Percentiles rank a stretch among this genome's conserved stretches.
Evolutionary conservation across 53 echinoderm and acorn worm genomes (phyloP).

Genomic region (Arbacia lixula): DNA sequence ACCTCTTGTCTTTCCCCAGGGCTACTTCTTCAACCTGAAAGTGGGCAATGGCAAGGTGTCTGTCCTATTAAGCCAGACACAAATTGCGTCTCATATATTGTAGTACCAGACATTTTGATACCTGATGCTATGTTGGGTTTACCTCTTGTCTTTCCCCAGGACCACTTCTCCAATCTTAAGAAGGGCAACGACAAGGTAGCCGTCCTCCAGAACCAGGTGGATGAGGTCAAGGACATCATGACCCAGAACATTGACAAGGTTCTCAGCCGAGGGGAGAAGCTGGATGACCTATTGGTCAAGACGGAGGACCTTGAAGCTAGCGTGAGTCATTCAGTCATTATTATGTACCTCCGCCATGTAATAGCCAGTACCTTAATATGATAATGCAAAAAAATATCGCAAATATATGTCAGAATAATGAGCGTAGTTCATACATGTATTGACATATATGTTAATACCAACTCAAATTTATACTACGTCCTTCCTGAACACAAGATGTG

Average conservation of each 20-base stretch:
- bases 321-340: constrained; percentile 83
- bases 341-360: too few relatives aligned
- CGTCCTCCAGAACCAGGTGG: constrained; percentile 86
- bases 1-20: not conserved
- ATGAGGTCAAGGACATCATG: constrained; percentile 95
- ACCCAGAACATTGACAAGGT: constrained; percentile 96
- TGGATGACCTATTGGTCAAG: constrained; percentile 85
- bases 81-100: not conserved
- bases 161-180: constrained; percentile 83
- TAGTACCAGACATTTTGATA: not conserved
- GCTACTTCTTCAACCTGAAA: not conserved
- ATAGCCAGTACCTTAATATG: too few relatives aligned
- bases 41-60: not conserved
- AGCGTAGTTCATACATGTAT: too few relatives aligned
- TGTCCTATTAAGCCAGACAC: not conserved
- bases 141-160: constrained; percentile 47
- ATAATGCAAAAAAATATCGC: too few relatives aligned
- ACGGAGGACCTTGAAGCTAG: constrained; percentile 96
- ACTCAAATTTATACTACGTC: too few relatives aligned
- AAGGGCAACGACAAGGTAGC: constrained; percentile 68
- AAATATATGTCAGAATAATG: too few relatives aligned
- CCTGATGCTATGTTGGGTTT: not conserved
- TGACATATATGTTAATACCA: too few relatives aligned
- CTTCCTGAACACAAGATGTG: too few relatives aligned
- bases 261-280: constrained; percentile 85